Evolutionary conservation across 2,888 invertebrate genomes (phyloP).

Genomic region (Agrochola macilenta): DNA sequence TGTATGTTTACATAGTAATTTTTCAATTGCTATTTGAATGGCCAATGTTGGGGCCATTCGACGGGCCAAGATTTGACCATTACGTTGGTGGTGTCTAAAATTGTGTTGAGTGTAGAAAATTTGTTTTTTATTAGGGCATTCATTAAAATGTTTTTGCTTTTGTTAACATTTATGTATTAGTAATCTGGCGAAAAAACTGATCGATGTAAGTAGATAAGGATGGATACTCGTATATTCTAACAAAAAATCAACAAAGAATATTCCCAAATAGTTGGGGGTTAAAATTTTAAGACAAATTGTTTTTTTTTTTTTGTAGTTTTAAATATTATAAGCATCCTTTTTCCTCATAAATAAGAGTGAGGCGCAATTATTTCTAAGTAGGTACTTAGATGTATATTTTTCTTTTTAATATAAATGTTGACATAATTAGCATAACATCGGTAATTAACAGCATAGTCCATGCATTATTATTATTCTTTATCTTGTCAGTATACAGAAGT

Average conservation of each 20-base stretch:
- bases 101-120: background rate
- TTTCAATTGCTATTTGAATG: background rate
- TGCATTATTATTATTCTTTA: slow-evolving; percentile 11
- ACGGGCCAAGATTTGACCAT: background rate
- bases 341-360: slow-evolving; percentile 2
- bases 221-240: too few species aligned
- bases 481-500: background rate
- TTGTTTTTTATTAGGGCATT: too few species aligned
- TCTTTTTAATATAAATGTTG: background rate
- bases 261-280: background rate
- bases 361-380: background rate
- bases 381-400: background rate
- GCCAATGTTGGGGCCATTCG: background rate
- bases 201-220: background rate
- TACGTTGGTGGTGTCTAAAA: background rate
- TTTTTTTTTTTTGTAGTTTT: background rate
- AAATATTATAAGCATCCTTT: slow-evolving; percentile 4
- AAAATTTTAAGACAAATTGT: too few species aligned
- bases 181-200: slow-evolving; percentile 13
- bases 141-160: too few species aligned
- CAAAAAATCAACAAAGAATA: background rate
- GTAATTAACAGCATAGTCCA: slow-evolving; percentile 6
- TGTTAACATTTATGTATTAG: too few species aligned
- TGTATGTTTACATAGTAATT: background rate
- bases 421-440: slow-evolving; percentile 5